Base-by-base conservation (phyloP, 2,797 vertebrate species). In the Molothrus aeneus region DNA sequence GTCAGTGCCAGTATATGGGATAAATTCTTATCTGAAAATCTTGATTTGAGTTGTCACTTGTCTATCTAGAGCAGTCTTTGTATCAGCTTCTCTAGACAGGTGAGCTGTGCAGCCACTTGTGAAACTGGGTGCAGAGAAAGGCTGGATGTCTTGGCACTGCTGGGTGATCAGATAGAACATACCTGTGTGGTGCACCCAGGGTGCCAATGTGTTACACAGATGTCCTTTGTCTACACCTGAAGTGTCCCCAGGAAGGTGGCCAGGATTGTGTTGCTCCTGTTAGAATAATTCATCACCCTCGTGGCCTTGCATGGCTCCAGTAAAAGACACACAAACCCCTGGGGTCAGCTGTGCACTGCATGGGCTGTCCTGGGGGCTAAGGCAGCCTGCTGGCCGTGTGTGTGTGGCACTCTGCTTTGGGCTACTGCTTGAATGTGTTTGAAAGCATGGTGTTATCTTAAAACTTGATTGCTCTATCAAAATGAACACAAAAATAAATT, bases 221-320 rank as follows among this genome's bases (percentile, higher is more conserved):
- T 91, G 92, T 83, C 63, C 86, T 95, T 94, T 96, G 88, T 79
- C 77, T 69, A 14, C 73, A 17, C 65, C 75, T 74, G 16, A 83
- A 43, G 43, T 40, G 42, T 88, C 80, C 53, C 65, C 90, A 94
- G 92, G 86, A 93, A 79, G 77, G 80, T 70, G 71, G 82, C 90
- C 73, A 83, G 93, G 73, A 43, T 19, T 88, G 65, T 59, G 59
- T 88, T 81, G 59, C 51, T 93, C 14, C 59, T 79, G 51, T 79
- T 86, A 2, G 83, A 92, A 45, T 92, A 92, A 91, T 88, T 94
- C 40, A 60, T 88, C 36, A 17, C 0, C 7, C 59, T 28, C 4
- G 34, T 92, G 85, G 79, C 81, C 87, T 92, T 68, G 75, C 34
- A 5, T 71, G 93, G 75, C 82, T 93, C 85, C 45, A 40, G 2